A percentile compares a stretch with the other conserved stretches of the same genome.
These are phyloP conservation scores for Octopus sinensis DNA, from an alignment of 1,140 invertebrate genomes.

Conservation along the genomic window DNA sequence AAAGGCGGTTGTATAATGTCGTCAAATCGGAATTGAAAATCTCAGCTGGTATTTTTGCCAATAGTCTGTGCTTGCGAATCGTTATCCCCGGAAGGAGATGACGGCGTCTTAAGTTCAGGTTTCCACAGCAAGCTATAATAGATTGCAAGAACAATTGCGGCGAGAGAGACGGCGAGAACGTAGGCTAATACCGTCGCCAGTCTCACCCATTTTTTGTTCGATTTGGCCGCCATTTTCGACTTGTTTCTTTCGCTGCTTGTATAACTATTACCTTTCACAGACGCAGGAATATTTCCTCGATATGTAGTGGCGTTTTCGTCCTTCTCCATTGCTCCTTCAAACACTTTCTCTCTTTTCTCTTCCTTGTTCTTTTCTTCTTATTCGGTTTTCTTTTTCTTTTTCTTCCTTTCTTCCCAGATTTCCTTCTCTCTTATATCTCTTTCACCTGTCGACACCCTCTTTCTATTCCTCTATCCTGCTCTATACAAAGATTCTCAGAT, in stretches of 20 bases:
- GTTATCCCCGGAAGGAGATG: constrained; percentile 9
- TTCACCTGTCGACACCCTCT: neutral
- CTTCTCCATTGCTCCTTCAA: constrained; percentile 37
- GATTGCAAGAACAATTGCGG: constrained; percentile 88
- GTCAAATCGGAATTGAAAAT: no score
- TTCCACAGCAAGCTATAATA: constrained; percentile 97
- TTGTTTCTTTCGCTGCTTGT: constrained; percentile 43
- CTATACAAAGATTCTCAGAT: neutral
- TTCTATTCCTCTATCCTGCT: neutral
- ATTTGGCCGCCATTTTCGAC: constrained; percentile 53
- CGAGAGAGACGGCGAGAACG: constrained; percentile 89
- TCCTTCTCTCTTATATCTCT: neutral
- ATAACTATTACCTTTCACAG: constrained; percentile 42
- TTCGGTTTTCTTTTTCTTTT: neutral
- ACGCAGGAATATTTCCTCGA: constrained; percentile 30
- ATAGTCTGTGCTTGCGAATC: neutral
- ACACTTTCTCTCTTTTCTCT: neutral
- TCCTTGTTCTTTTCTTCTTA: neutral
- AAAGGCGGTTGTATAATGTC: no score
- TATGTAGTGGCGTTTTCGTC: constrained; percentile 37
- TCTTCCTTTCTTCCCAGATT: neutral
- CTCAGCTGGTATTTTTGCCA: neutral
- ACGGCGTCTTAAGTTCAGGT: constrained; percentile 62
- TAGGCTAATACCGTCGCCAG: constrained; percentile 93
- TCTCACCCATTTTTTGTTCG: constrained; percentile 67